These are phyloP conservation scores for Serilophus lunatus DNA, from an alignment of 2,113 vertebrate genomes.

Conservation along the genomic window DNA sequence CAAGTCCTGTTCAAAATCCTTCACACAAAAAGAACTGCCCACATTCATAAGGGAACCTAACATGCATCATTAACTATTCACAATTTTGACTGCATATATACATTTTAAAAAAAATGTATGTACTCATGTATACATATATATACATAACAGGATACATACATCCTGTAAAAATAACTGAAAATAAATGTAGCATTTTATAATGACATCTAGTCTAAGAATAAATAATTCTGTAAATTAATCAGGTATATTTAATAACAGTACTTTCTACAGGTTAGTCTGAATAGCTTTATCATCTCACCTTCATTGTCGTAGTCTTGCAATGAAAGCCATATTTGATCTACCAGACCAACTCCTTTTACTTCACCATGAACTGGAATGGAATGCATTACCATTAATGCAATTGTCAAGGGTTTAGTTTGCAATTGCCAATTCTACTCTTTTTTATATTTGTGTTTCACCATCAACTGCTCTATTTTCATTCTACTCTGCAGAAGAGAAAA, in stretches of 20 bases:
- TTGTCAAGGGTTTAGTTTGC: neutral
- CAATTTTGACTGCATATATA: neutral
- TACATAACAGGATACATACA: neutral
- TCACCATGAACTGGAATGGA: slow-evolving; percentile 68
- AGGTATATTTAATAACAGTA: neutral
- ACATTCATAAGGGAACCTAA: neutral
- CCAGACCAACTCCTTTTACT: slow-evolving; percentile 66
- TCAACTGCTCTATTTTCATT: neutral
- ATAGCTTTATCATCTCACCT: slow-evolving; percentile 57
- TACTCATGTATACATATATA: neutral
- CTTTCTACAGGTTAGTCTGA: slow-evolving; percentile 22
- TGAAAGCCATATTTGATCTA: slow-evolving; percentile 70
- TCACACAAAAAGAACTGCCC: neutral
- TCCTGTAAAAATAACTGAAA: neutral
- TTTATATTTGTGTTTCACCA: neutral
- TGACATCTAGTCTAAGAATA: neutral
- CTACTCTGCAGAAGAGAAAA: neutral
- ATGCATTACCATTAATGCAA: slow-evolving; percentile 54
- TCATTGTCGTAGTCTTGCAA: slow-evolving; percentile 63
- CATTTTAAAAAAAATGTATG: neutral
- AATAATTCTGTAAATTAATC: neutral
- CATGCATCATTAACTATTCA: neutral
- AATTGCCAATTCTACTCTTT: slow-evolving; percentile 1
- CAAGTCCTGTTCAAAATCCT: neutral
- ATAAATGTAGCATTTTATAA: neutral